These are phyloP conservation scores for Eptesicus fuscus DNA, from an alignment of 2,113 vertebrate genomes.

Conservation along the genomic window DNA sequence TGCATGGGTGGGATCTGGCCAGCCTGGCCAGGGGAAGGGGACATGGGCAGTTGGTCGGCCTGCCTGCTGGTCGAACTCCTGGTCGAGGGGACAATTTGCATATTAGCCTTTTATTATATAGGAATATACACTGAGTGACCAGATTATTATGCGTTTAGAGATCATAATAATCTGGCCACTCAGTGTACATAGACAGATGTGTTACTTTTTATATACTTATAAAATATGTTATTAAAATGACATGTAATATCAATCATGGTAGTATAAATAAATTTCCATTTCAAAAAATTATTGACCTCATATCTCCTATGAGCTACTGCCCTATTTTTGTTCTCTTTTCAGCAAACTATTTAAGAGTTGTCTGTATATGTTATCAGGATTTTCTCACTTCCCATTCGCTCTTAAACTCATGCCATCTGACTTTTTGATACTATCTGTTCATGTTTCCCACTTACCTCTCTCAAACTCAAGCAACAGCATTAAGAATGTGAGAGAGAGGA, in stretches of 20 bases:
- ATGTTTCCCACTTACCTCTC: not conserved
- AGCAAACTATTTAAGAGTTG: not conserved
- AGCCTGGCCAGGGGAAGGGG: no score
- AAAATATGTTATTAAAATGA: not conserved
- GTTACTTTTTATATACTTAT: not conserved
- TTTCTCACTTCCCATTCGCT: not conserved
- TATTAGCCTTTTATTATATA: no score
- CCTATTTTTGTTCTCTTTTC: not conserved
- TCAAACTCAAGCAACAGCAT: not conserved
- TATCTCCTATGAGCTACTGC: not conserved
- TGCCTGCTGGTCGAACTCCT: no score
- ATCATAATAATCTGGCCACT: no score
- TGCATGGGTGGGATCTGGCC: no score
- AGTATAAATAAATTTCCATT: not conserved
- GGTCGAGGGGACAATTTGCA: no score
- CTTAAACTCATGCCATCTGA: not conserved
- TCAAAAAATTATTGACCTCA: not conserved
- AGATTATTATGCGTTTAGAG: no score
- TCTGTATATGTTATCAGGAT: not conserved
- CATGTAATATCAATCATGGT: not conserved
- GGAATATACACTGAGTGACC: no score
- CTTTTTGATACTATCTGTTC: not conserved
- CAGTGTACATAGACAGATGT: no score
- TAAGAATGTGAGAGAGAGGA: not conserved
- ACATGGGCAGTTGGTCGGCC: no score